Conservation (phyloP, 64 coral and sea anemone species). For the Exaiptasia diaphana region DNA sequence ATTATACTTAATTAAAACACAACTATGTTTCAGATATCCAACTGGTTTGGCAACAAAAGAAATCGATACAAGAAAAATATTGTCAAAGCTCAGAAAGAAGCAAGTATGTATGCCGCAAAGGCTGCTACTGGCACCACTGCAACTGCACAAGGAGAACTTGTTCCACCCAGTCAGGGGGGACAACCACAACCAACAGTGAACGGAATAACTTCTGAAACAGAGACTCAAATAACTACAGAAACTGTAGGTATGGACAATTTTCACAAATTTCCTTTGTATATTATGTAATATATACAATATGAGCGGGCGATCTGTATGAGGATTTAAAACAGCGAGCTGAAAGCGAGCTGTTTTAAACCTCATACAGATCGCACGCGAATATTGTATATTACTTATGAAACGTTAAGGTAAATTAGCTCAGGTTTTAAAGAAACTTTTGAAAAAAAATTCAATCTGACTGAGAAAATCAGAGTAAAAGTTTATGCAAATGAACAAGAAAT, state of each 20-base stretch:
- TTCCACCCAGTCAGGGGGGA: constrained; percentile 6
- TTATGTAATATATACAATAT: no score
- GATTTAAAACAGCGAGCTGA: no score
- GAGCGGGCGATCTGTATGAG: no score
- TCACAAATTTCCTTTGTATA: no score
- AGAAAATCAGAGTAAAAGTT: no score
- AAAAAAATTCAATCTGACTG: no score
- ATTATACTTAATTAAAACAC: background rate
- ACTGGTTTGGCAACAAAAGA: constrained; percentile 99
- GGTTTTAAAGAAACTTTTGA: no score
- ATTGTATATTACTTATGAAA: background rate
- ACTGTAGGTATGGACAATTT: constrained; percentile 49
- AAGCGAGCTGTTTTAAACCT: no score
- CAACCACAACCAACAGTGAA: background rate
- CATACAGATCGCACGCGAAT: no score
- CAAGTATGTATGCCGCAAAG: constrained; percentile 96
- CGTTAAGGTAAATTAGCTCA: no score
- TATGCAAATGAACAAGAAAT: no score
- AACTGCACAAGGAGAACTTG: background rate
- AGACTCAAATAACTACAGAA: constrained; percentile 49
- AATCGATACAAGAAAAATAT: constrained; percentile 99
- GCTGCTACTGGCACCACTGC: no score
- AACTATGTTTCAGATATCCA: constrained; percentile 90
- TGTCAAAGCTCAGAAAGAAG: constrained; percentile 96
- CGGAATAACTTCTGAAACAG: background rate